Base-by-base conservation (phyloP, 2,888 invertebrate species). In the Dusona sp. region DNA sequence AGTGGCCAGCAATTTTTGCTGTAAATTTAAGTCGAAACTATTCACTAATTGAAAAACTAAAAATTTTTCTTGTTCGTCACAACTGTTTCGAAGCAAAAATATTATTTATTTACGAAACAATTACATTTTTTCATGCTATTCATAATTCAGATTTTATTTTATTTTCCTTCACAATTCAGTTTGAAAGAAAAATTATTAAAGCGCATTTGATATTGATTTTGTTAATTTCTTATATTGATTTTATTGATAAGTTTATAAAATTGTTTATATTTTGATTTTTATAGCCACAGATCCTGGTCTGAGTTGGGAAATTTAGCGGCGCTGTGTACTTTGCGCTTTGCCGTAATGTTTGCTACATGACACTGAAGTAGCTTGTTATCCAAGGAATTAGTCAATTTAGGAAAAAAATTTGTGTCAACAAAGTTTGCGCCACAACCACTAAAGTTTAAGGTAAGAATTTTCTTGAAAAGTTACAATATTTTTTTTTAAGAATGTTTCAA, bases 331-430 rank as follows among this genome's bases (percentile, higher is more conserved):
- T 36, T 67, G 67, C 22, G 9, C 33, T 67, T 13, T 16, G 22
- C n/a, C 67, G 36, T 38, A 36, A 67, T 67, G 67, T 67, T 67
- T 11, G 67, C 67, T 38, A 67, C 67, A n/a, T 67, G 67, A 67
- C 67, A 67, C 9, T 7, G 38, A 67, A 67, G 67, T 38, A 36
- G 38, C 22, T 67, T 38, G n/a, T 67, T 22, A n/a, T 38, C 67
- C 22, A 3, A 42, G 42, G 16, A 68, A 42, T 68, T 22, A 19
- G 70, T 33, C 19, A 33, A 73, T 36, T 73, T 54, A n/a, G 51
- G 22, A 11, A n/a, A 33, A 16, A 36, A 19, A 73, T 22, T 19
- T 51, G 29, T 51, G 33, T 29, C 45, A 42, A 51, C 29, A 19
- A 72, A 48, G 2, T 70, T 45, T 48, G n/a, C 36, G 67, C n/a